Conservation (phyloP, 2,797 vertebrate genomes). For the Anableps anableps region DNA sequence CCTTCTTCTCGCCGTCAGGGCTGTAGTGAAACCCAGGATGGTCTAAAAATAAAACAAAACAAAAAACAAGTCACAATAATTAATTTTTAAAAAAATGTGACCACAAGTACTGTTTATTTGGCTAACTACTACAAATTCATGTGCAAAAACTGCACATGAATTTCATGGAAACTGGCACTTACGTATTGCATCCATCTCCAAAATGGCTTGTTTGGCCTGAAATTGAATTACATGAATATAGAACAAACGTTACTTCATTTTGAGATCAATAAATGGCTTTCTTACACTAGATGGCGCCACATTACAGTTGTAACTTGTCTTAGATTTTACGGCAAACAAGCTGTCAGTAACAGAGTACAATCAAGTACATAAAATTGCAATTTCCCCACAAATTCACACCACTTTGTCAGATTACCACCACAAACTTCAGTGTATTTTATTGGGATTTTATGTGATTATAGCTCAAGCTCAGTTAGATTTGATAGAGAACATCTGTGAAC, state of each 20-base stretch:
- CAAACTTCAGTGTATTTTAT: too few relatives aligned
- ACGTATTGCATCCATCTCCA: constrained; percentile 98
- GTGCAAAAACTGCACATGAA: background rate
- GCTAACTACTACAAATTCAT: too few relatives aligned
- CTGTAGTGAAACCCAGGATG: constrained; percentile 93
- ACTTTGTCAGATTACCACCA: too few relatives aligned
- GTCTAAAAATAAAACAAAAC: constrained; percentile 75
- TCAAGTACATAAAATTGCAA: background rate
- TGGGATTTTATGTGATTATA: too few relatives aligned
- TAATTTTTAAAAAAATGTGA: background rate
- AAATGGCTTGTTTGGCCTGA: constrained; percentile 97
- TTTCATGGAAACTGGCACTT: constrained; percentile 74
- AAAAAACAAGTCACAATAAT: background rate
- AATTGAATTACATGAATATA: constrained; percentile 41
- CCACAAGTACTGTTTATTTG: background rate
- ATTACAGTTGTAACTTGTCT: constrained; percentile 2
- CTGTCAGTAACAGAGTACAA: background rate
- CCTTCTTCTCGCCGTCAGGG: constrained; percentile 85
- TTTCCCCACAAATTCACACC: background rate
- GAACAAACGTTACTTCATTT: background rate
- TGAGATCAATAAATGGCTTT: background rate
- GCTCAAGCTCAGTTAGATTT: too few relatives aligned
- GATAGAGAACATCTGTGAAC: too few relatives aligned
- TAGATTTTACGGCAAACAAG: background rate
- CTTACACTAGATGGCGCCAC: constrained; percentile 67